These are phyloP conservation scores for Ptilonorhynchus violaceus DNA, from an alignment of 2,113 vertebrate genomes.

Conservation along the genomic window DNA sequence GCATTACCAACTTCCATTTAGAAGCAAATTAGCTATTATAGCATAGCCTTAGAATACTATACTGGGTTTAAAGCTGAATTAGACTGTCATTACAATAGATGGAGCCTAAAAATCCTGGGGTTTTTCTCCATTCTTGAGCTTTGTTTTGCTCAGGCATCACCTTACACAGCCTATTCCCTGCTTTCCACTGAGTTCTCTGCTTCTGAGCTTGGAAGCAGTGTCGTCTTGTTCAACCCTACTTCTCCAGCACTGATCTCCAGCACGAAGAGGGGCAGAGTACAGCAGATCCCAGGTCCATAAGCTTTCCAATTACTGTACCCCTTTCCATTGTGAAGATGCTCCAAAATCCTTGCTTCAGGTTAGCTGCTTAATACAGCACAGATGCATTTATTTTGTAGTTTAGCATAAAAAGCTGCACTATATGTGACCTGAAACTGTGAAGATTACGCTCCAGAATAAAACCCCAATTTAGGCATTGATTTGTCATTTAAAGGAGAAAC, in stretches of 20 bases:
- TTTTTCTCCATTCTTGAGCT: neutral
- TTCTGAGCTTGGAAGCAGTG: neutral
- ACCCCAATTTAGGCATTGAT: neutral
- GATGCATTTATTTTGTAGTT: neutral
- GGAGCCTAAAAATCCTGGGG: neutral
- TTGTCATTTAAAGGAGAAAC: neutral
- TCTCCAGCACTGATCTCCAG: neutral
- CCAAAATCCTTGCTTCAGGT: neutral
- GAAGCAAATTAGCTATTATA: slow-evolving; percentile 12
- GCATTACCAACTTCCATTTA: neutral
- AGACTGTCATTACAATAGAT: neutral
- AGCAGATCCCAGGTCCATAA: neutral
- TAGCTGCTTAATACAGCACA: neutral
- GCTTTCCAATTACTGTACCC: neutral
- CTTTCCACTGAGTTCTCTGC: neutral
- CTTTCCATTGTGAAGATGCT: neutral
- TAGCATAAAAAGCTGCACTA: neutral
- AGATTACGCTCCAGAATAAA: neutral
- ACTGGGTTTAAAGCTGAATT: neutral
- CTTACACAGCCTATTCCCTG: neutral
- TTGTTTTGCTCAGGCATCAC: neutral
- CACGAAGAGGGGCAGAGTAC: neutral
- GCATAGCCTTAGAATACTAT: neutral
- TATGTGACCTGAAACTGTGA: neutral
- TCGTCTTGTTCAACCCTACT: neutral